A percentile compares a stretch with the other conserved stretches of the same genome.
phyloP scores from a whole-genome alignment of 2,797 vertebrate species.

The Spinus olivaceus region DNA sequence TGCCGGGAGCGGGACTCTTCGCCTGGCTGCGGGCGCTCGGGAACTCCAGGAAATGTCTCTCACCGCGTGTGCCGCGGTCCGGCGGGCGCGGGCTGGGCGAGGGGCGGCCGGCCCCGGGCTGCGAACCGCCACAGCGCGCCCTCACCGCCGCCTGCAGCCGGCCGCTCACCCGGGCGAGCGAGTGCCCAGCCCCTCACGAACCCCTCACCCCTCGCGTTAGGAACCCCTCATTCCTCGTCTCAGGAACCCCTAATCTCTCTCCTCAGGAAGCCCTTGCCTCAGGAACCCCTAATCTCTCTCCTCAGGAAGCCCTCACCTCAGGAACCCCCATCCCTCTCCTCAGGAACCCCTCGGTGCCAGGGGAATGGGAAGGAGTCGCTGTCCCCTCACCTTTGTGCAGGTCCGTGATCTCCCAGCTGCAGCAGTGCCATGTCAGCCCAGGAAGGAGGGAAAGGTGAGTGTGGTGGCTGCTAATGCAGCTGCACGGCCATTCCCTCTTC shows the following conservation, averaged over 20 bases:
- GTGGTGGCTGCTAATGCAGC: background rate
- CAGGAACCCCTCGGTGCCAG: accelerated
- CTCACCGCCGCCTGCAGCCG: background rate
- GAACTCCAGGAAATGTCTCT: background rate
- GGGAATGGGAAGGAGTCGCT: background rate
- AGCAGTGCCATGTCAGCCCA: background rate
- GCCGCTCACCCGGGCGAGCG: background rate
- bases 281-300: accelerated
- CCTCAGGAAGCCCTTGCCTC: background rate
- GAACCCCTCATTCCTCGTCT: accelerated
- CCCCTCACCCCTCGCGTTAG: too few relatives aligned
- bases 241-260: too few relatives aligned
- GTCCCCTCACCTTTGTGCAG: background rate
- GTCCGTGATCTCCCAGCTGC: background rate
- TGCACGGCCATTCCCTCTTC: background rate
- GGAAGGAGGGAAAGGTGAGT: background rate
- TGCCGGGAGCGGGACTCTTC: background rate
- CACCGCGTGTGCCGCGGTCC: background rate
- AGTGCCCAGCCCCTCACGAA: background rate
- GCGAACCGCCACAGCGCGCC: background rate
- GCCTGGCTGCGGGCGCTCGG: background rate
- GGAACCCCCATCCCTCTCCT: too few relatives aligned
- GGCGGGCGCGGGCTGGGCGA: background rate
- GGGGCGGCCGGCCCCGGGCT: background rate
- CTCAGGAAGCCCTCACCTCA: accelerated